Conservation (phyloP, 2,888 invertebrate genomes). For the Creontiades dilutus region DNA sequence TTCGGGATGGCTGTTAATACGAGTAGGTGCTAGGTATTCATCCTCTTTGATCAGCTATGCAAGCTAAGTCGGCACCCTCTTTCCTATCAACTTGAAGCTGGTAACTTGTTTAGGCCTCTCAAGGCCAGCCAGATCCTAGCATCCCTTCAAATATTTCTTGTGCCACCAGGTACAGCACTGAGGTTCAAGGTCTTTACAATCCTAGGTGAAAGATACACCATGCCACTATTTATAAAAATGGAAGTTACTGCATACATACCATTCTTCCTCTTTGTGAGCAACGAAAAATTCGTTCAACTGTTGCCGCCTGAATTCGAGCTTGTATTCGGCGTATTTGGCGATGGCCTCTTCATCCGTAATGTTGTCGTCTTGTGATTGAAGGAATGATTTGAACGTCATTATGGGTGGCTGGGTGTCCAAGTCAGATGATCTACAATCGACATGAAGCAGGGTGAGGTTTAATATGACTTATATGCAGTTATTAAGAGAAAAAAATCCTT, state of each 20-base stretch:
- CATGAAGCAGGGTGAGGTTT: too few species aligned
- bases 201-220: not conserved
- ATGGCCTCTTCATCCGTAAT: constrained; percentile 98
- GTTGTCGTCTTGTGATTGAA: constrained; percentile 97
- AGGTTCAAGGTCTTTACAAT: not conserved
- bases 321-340: constrained; percentile 98
- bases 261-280: constrained; percentile 99
- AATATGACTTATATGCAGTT: too few species aligned
- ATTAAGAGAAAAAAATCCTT: too few species aligned
- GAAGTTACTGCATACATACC: constrained; percentile 83
- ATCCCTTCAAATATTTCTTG: not conserved
- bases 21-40: too few species aligned
- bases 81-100: too few species aligned
- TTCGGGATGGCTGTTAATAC: too few species aligned
- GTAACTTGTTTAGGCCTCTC: too few species aligned
- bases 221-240: not conserved
- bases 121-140: too few species aligned
- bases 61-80: too few species aligned
- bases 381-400: constrained; percentile 97
- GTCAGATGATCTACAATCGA: constrained; percentile 69
- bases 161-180: not conserved
- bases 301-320: constrained; percentile 96
- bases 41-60: too few species aligned
- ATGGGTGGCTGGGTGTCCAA: constrained; percentile 93
- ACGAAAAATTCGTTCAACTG: constrained; percentile 99